A percentile compares a stretch with the other conserved stretches of the same genome.
phyloP scores from a whole-genome alignment of 2,797 vertebrate genomes.

The Phataginus tetradactyla region DNA sequence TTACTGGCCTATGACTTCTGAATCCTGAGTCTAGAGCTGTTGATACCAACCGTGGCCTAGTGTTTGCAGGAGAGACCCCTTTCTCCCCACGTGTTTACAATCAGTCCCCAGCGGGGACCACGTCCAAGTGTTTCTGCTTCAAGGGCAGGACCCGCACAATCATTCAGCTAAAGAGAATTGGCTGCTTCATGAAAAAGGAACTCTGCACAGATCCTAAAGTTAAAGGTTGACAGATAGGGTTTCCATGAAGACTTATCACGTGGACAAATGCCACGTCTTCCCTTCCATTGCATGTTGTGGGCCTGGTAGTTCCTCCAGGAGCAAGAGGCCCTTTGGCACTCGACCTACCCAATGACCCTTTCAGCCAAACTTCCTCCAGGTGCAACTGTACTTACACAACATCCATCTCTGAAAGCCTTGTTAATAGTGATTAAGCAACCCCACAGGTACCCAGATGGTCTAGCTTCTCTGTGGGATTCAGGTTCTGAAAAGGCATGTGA shows the following conservation, averaged over 20 bases:
- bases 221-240: neutral
- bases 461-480: neutral
- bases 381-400: neutral
- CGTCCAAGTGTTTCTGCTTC: neutral
- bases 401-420: neutral
- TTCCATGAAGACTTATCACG: neutral
- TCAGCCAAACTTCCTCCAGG: neutral
- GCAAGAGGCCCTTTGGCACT: neutral
- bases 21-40: neutral
- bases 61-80: no score
- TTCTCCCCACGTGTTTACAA: neutral
- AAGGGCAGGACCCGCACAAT: neutral
- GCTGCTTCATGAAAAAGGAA: neutral
- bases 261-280: neutral
- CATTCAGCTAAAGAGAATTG: neutral
- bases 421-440: neutral
- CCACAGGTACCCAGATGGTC: neutral
- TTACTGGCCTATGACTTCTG: neutral
- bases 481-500: neutral
- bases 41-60: no score
- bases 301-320: neutral
- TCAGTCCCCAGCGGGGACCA: neutral
- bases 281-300: neutral
- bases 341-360: neutral
- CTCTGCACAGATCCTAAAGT: neutral